Conservation (phyloP, 2,888 invertebrate species). For the Drosophila neutralis region DNA sequence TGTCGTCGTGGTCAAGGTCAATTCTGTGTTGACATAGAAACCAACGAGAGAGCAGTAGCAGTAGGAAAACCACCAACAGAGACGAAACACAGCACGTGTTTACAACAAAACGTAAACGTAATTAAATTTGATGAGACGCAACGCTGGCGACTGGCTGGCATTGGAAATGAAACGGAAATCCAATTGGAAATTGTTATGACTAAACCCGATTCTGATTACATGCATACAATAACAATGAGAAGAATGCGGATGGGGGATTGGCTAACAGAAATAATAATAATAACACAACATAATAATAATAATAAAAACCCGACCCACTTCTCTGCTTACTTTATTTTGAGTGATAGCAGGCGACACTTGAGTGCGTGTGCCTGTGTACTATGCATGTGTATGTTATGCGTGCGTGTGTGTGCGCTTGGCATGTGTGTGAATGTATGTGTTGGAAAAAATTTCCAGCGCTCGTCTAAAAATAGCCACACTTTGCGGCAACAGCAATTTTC, state of each 20-base stretch:
- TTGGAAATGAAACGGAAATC: conserved; percentile 60
- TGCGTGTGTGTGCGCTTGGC: conserved; percentile 18
- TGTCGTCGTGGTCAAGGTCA: conserved; percentile 61
- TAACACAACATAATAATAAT: conserved; percentile 28
- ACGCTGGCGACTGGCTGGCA: conserved; percentile 18
- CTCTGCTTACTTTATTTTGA: conserved; percentile 65
- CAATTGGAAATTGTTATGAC: conserved; percentile 61
- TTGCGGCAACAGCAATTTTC: conserved; percentile 65
- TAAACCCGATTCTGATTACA: conserved; percentile 18
- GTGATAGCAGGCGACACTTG: conserved; percentile 62
- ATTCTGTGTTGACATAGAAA: conserved; percentile 77
- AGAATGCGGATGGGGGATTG: conserved; percentile 1
- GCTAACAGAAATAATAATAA: conserved; percentile 18
- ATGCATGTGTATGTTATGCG: conserved; percentile 8
- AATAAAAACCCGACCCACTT: conserved; percentile 46
- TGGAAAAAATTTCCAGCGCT: conserved; percentile 76
- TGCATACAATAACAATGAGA: conserved; percentile 17
- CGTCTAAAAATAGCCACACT: conserved; percentile 74
- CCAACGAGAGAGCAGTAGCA: conserved; percentile 40
- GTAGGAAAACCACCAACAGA: conserved; percentile 40
- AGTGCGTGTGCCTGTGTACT: conserved; percentile 14
- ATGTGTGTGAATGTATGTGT: conserved; percentile 33
- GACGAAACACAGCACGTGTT: conserved; percentile 36
- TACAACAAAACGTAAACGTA: conserved; percentile 33
- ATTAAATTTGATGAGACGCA: conserved; percentile 31